Percentiles rank a stretch among this genome's conserved stretches.
Conservation (phyloP, 1,140 invertebrate species). For the Radopholus similis region DNA sequence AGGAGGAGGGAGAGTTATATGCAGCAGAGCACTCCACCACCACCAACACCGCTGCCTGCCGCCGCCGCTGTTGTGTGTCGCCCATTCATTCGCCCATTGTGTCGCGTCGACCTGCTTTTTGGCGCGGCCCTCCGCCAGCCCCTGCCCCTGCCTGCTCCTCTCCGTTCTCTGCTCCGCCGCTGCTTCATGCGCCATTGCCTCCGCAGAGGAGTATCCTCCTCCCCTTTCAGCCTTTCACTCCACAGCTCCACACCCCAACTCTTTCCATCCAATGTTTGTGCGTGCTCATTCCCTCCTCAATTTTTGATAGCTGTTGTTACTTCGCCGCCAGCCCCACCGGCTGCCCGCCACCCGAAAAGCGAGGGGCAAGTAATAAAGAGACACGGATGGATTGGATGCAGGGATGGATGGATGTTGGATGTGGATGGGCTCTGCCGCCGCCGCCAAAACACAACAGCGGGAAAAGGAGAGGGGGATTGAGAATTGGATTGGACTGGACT, state of each 20-base stretch:
- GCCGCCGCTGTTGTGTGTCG: too few species aligned
- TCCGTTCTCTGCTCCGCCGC: too few species aligned
- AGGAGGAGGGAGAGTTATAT: background rate
- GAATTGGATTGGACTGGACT: too few species aligned
- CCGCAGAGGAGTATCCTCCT: background rate
- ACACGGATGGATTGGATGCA: background rate
- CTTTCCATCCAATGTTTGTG: background rate
- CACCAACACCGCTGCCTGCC: background rate
- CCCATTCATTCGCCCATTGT: background rate
- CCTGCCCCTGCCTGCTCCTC: background rate
- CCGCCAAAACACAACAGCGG: too few species aligned
- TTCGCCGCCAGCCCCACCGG: background rate
- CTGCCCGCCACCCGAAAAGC: background rate
- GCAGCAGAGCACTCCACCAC: background rate
- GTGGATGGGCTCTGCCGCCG: background rate
- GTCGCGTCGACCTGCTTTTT: slow-evolving; percentile 1
- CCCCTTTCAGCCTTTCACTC: background rate
- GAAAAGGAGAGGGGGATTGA: background rate
- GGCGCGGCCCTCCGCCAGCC: background rate
- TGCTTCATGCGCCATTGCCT: slow-evolving; percentile 5
- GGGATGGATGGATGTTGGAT: background rate
- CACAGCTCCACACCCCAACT: background rate
- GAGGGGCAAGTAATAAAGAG: background rate
- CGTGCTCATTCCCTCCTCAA: background rate
- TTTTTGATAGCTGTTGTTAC: slow-evolving; percentile 6